Conservation (phyloP, 2,797 vertebrate genomes). For the Chelonia mydas region DNA sequence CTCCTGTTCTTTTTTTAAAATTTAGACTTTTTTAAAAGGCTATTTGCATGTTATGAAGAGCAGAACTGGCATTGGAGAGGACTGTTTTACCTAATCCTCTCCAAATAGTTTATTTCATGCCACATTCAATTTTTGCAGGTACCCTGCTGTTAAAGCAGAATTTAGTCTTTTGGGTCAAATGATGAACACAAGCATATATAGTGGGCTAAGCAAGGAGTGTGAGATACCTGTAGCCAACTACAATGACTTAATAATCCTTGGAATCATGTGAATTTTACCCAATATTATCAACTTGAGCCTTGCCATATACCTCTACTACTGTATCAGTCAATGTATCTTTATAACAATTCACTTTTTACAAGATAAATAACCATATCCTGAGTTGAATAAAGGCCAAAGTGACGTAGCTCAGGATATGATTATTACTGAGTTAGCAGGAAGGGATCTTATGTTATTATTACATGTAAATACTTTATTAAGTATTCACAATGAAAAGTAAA, state of each 20-base stretch:
- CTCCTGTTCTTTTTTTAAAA: not conserved
- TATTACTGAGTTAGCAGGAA: not conserved
- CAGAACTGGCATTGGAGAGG: not conserved
- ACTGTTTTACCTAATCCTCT: slow-evolving; percentile 24
- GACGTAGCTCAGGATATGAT: not conserved
- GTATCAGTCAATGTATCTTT: slow-evolving; percentile 14
- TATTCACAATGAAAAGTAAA: not conserved
- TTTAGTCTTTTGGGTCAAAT: slow-evolving; percentile 56
- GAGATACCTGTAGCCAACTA: not conserved
- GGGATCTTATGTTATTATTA: not conserved
- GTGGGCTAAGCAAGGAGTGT: not conserved
- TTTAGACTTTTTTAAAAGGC: slow-evolving; percentile 19
- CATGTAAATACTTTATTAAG: not conserved
- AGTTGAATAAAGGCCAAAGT: not conserved
- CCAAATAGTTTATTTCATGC: not conserved
- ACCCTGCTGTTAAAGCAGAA: slow-evolving; percentile 33
- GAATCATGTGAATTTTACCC: slow-evolving; percentile 46
- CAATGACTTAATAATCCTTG: not conserved
- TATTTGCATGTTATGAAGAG: not conserved
- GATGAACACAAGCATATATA: slow-evolving; percentile 49
- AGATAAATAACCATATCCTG: slow-evolving; percentile 30
- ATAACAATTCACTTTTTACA: not conserved
- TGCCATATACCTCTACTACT: not conserved
- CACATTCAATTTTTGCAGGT: slow-evolving; percentile 25
- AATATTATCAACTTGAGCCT: slow-evolving; percentile 59